These are phyloP conservation scores for Chaetodon auriga DNA, from an alignment of 2,113 vertebrate species.

Conservation along the genomic window DNA sequence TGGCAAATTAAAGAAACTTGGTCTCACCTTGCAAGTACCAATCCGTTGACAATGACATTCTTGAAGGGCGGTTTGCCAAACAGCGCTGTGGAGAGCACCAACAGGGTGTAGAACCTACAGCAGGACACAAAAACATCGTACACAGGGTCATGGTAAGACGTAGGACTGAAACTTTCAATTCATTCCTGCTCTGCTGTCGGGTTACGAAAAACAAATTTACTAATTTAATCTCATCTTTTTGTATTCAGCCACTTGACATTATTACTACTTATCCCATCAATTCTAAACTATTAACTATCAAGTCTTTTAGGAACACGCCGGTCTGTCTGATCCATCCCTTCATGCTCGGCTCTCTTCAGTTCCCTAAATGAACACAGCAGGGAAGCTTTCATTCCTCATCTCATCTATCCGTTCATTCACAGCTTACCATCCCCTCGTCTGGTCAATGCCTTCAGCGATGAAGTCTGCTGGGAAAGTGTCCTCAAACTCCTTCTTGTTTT, in stretches of 20 bases:
- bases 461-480: slow-evolving; percentile 97
- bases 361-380: slow-evolving; percentile 11
- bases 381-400: background rate
- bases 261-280: background rate
- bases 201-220: background rate
- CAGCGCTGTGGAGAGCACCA: slow-evolving; percentile 95
- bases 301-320: background rate
- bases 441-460: slow-evolving; percentile 98
- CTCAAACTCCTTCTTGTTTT: slow-evolving; percentile 93
- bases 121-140: background rate
- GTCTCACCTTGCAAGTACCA: slow-evolving; percentile 94
- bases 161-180: background rate
- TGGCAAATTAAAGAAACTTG: background rate
- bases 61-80: slow-evolving; percentile 97
- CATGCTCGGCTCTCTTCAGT: slow-evolving; percentile 8
- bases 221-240: background rate
- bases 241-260: background rate
- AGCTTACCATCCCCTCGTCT: slow-evolving; percentile 95
- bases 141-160: background rate
- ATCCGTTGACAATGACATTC: slow-evolving; percentile 97
- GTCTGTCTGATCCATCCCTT: background rate
- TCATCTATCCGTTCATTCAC: slow-evolving; percentile 17
- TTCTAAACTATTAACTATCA: background rate
- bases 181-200: background rate
- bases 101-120: slow-evolving; percentile 96